phyloP scores from a whole-genome alignment of 2,113 vertebrate genomes.

The Rattus rattus region DNA sequence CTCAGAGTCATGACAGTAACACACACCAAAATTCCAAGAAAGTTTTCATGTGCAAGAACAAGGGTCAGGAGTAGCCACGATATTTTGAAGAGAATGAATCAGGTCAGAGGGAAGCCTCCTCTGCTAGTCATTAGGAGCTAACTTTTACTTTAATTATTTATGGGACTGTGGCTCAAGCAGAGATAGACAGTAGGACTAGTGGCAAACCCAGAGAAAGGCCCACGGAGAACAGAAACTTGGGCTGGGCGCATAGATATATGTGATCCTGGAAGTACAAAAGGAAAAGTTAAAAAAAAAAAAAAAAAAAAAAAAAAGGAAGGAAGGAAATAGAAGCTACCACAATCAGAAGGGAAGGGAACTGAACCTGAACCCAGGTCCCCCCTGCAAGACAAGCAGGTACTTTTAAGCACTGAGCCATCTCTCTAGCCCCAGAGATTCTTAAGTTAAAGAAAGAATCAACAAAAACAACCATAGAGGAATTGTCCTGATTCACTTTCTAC shows the following conservation, averaged over 20 bases:
- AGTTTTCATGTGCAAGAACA: neutral
- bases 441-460: neutral
- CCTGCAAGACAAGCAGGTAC: neutral
- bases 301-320: neutral
- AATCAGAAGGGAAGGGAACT: neutral
- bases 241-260: neutral
- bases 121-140: neutral
- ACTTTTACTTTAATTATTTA: neutral
- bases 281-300: neutral
- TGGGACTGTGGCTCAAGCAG: neutral
- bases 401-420: neutral
- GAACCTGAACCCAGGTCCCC: neutral
- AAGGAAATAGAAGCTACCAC: neutral
- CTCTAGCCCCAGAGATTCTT: constrained; percentile 24
- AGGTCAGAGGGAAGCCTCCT: neutral
- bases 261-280: neutral
- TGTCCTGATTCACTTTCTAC: neutral
- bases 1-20: neutral
- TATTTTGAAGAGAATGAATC: neutral
- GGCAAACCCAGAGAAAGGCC: neutral
- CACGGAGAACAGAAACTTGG: neutral
- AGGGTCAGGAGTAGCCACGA: neutral
- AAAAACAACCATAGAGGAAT: neutral
- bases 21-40: neutral
- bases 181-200: neutral